A percentile compares a stretch with the other conserved stretches of the same genome.
Conservation (phyloP, 2,113 vertebrate genomes). For the Naja naja region DNA sequence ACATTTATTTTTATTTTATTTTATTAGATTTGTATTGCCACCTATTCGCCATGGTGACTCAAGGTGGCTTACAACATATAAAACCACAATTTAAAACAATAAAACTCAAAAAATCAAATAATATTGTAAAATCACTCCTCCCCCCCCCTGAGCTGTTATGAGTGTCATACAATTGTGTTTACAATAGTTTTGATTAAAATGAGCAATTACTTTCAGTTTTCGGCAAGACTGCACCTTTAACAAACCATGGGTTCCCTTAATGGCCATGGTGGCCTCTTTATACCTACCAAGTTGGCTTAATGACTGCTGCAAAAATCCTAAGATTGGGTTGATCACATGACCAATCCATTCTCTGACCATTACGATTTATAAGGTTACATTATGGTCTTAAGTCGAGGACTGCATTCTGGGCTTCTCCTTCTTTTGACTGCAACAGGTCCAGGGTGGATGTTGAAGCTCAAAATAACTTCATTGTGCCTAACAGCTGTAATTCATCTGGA, state of each 20-base stretch:
- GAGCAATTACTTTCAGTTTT: not conserved
- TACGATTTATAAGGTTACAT: not conserved
- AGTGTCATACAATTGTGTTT: not conserved
- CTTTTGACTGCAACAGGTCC: not conserved
- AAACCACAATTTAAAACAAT: too few relatives aligned
- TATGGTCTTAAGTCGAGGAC: rapidly evolving
- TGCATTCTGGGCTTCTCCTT: not conserved
- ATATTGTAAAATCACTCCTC: too few relatives aligned
- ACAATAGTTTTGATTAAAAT: not conserved
- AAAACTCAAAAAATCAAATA: too few relatives aligned
- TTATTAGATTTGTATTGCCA: too few relatives aligned
- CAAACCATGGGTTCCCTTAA: not conserved
- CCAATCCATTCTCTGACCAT: not conserved
- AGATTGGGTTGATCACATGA: not conserved
- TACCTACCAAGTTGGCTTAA: not conserved
- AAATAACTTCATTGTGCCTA: not conserved
- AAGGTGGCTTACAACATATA: too few relatives aligned
- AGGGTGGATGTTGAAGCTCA: not conserved
- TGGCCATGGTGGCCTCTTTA: not conserved
- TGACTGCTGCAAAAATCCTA: not conserved
- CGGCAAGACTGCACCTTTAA: not conserved
- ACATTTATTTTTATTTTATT: too few relatives aligned
- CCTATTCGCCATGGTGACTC: too few relatives aligned
- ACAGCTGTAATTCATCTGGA: not conserved
- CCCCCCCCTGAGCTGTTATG: not conserved